A percentile compares a stretch with the other conserved stretches of the same genome.
Conservation (phyloP, 2,797 vertebrate species). For the Hippocampus kuda region DNA sequence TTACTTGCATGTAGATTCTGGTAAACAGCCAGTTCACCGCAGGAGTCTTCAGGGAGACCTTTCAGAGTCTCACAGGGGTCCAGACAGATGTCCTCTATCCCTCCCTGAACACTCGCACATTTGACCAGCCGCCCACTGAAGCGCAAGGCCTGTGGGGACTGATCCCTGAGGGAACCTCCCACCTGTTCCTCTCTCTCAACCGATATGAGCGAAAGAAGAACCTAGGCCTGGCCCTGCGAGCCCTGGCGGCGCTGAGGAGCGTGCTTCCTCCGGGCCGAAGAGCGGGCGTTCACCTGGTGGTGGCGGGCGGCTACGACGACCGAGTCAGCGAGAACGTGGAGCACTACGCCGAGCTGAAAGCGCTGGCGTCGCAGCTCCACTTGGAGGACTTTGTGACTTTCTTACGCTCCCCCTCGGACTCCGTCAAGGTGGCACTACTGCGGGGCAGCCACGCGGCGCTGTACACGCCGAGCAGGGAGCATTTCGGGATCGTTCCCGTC, state of each 20-base stretch:
- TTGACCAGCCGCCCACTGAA: constrained; percentile 60
- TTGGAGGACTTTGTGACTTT: constrained; percentile 78
- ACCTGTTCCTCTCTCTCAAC: constrained; percentile 90
- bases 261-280: constrained; percentile 61
- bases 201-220: constrained; percentile 97
- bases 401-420: constrained; percentile 84
- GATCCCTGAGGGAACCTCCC: constrained; percentile 68
- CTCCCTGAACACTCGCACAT: constrained; percentile 77
- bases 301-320: constrained; percentile 91
- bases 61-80: constrained; percentile 71
- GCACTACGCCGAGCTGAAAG: constrained; percentile 79
- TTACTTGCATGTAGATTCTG: constrained; percentile 64
- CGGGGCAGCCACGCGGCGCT: constrained; percentile 74
- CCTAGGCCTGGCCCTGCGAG: constrained; percentile 75
- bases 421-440: constrained; percentile 80
- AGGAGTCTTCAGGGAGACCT: constrained; percentile 83
- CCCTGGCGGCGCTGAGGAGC: constrained; percentile 68
- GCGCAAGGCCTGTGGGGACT: constrained; percentile 64
- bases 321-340: constrained; percentile 86
- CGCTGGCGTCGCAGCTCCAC: constrained; percentile 60
- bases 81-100: constrained; percentile 86
- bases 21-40: constrained; percentile 96
- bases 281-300: constrained; percentile 76
- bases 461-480: constrained; percentile 93
- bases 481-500: constrained; percentile 94